These are phyloP conservation scores for Calosoma granatense DNA, from an alignment of 1,140 invertebrate genomes.

Conservation along the genomic window DNA sequence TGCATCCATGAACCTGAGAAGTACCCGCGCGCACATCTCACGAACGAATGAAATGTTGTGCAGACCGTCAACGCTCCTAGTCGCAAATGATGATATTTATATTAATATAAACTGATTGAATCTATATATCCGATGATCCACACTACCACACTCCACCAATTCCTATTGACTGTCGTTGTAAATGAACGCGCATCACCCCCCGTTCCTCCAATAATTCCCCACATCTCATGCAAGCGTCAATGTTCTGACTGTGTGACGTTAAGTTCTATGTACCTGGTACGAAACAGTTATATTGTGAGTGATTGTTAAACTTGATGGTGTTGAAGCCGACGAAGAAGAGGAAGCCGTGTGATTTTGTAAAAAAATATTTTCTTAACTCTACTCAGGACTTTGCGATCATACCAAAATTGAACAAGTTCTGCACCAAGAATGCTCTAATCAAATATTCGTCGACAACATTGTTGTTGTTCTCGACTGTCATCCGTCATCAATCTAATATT, in stretches of 20 bases:
- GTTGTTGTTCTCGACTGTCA: not conserved
- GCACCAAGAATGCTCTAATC: too few relatives aligned
- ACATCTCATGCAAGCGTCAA: not conserved
- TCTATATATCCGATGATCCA: not conserved
- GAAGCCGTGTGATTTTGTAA: not conserved
- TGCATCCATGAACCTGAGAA: conserved; percentile 42
- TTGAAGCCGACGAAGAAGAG: too few relatives aligned
- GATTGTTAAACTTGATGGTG: not conserved
- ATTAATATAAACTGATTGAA: not conserved
- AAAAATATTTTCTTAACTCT: conserved; percentile 1
- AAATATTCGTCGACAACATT: not conserved
- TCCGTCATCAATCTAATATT: too few relatives aligned
- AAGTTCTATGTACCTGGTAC: not conserved
- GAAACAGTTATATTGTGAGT: not conserved
- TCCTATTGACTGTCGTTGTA: too few relatives aligned
- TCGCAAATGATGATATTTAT: conserved; percentile 18
- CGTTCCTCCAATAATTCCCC: too few relatives aligned
- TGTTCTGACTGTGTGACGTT: conserved; percentile 3
- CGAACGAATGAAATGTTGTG: not conserved
- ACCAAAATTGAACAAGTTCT: not conserved
- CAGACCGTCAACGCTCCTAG: conserved; percentile 16
- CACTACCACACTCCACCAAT: too few relatives aligned
- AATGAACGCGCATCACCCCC: too few relatives aligned
- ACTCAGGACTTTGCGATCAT: conserved; percentile 4
- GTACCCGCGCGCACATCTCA: not conserved